Evolutionary conservation across 2,113 vertebrate genomes (phyloP), one percentile per base, ranked within the genome.

Genomic region (Tupaia tana): DNA sequence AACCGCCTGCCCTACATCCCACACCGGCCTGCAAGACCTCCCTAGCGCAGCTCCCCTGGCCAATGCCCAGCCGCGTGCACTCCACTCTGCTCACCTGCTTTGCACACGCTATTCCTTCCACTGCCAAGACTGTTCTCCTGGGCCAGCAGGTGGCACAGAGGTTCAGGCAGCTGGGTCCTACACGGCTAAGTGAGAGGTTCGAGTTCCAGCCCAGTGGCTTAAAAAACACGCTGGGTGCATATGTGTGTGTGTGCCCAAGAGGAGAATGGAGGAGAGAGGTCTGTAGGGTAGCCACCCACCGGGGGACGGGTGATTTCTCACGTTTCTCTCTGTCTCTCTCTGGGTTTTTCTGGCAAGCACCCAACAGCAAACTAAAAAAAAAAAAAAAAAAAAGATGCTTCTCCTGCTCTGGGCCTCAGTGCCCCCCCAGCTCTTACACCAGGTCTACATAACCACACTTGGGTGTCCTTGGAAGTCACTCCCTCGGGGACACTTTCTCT

Each of bases 1-100:
- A 52, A 27, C 27, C 10, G 63, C 52, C 10, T 10, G 52, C 14
- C 54, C 64, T 15, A 31, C 29, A 4, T 16, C 24, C 22, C 24
- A 22, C 34, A 9, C 29, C 86, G 52, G 73, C 54, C 67, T 14
- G n/a, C 15, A n/a, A 74, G 63, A 27, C 43, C 43, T 6, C 13
- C 2, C 1, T 1, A 8, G 9, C 2, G 19, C 10, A 66, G 74
- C 52, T 88, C 59, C 58, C 19, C 27, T 54, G 54, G 19, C 77
- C 1, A 20, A 9, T 14, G 71, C 54, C 13, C 18, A 9, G 43
- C 56, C 73, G 9, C 0, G 2, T 7, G 29, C 29, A 15, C 11
- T 6, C 9, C 58, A 2, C 70, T 90, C 86, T 43, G 43, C 6
- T 43, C 43, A 43, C 34, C 69, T 54, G 25, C 58, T 52, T 24